Evolutionary conservation across 2,797 vertebrate species (phyloP), one percentile per base, ranked within the genome.

Genomic region (Myoxocephalus aenaeus): DNA sequence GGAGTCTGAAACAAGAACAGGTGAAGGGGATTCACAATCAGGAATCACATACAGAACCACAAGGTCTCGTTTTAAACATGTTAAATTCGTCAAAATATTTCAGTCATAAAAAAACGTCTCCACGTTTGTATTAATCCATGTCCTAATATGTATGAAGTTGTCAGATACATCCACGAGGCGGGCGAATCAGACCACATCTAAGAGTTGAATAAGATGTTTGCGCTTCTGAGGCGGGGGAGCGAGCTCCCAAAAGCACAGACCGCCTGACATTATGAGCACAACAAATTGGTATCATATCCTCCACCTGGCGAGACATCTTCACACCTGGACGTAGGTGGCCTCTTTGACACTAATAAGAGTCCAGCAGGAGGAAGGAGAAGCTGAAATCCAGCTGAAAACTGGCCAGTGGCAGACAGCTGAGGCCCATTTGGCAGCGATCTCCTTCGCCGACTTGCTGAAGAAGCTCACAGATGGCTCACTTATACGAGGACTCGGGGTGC

Each of bases 391-490:
- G 79, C 88, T 87, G 92, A 88, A 91, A 81, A 76, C 61, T 36
- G 38, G 88, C 88, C 89, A 92, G 88, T 65, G 82, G 79, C 77
- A 68, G 88, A 87, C 88, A 90, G 91, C 87, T 90, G 90, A 89
- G 87, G 81, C 82, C 87, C 77, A 62, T 80, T 92, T 93, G 92
- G 91, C 91, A 77, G 75, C 68, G 77, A 80, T 87, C 79, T 86
- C 73, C 77, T 68, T 34, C 76, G 70, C 86, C 73, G 88, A 86
- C 74, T 87, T 65, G 3, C 70, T 50, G 68, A 77, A 61, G 79
- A 81, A 83, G 80, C 90, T 92, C 91, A 90, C 91, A 93, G 91
- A 92, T 91, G 90, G 87, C 79, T 86, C 86, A 76, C 81, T 89
- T 77, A 69, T 17, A 69, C 80, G 9, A 40, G 73, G 59, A 34